phyloP scores from a whole-genome alignment of 2,888 invertebrate genomes.

The Napeogenes inachia region DNA sequence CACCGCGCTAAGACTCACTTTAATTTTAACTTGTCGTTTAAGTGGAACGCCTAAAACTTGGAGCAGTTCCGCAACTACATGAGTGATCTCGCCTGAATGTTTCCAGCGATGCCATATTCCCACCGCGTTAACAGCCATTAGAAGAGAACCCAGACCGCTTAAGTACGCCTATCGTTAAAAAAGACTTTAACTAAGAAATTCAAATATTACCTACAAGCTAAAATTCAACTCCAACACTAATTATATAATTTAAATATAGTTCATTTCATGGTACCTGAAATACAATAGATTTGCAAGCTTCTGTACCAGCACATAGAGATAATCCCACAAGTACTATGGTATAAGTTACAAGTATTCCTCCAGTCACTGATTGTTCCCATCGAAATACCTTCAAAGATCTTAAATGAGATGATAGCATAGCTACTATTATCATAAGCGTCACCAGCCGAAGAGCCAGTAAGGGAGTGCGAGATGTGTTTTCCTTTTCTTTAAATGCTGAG shows the following conservation, averaged over 20 bases:
- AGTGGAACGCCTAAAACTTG: constrained; percentile 46
- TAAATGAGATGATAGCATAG: constrained; percentile 46
- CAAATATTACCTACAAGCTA: not conserved
- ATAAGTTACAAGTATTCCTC: constrained; percentile 55
- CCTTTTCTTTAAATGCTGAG: not conserved
- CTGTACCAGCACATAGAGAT: constrained; percentile 40
- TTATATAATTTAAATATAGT: constrained; percentile 7
- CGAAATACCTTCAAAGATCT: constrained; percentile 52
- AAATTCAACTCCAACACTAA: not conserved
- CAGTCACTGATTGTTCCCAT: constrained; percentile 59
- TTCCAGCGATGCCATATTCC: constrained; percentile 50
- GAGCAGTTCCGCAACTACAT: constrained; percentile 51
- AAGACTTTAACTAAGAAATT: constrained; percentile 2
- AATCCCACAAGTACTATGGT: constrained; percentile 43
- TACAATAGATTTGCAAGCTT: constrained; percentile 31
- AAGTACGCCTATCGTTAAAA: constrained; percentile 44
- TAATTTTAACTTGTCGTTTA: constrained; percentile 43
- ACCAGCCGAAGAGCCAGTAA: constrained; percentile 41
- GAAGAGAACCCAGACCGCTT: constrained; percentile 40
- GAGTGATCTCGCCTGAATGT: constrained; percentile 44
- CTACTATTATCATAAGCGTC: constrained; percentile 40
- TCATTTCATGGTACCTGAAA: constrained; percentile 47
- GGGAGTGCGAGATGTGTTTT: constrained; percentile 17
- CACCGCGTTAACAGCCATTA: constrained; percentile 47
- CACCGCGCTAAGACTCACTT: constrained; percentile 41